Evolutionary conservation across 2,888 invertebrate genomes (phyloP), one percentile per base, ranked within the genome.

Genomic region (Meliscaeva auricollis): DNA sequence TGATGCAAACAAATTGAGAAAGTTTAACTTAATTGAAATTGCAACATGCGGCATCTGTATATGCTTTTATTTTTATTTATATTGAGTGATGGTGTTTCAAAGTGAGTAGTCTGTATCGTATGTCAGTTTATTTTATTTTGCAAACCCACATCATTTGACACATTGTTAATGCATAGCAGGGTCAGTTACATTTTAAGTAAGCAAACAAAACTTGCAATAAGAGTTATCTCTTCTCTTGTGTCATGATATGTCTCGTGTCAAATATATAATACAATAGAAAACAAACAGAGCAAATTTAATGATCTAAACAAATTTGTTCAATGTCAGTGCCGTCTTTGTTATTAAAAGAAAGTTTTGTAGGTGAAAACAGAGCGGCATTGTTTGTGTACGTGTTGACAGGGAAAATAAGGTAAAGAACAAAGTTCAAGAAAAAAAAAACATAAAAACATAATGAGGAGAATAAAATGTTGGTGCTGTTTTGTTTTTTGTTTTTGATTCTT

Each of bases 21-120:
- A 81, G 75, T 81, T n/a, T 50, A 32, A 75, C n/a, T 70, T 54
- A 70, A 76, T 81, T 62, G 48, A 81, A 70, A 81, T 70, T 75
- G 48, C 54, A 75, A 56, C 26, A 7, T n/a, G 35, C 38, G 35
- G 38, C 15, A 60, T 50, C 30, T 17, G 46, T 56, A n/a, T 32
- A n/a, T 32, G 20, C 8, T 60, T 38, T 38, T 56, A 22, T 41
- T 38, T 15, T 52, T n/a, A 7, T 26, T n/a, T 2, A 11, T 20
- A 22, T 32, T 32, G 11, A 6, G 17, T 58, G 35, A 58, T n/a
- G 58, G n/a, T n/a, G n/a, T n/a, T n/a, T n/a, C 6, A 56, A 54
- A 35, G 15, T 2, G 44, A 44, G 26, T 26, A 9, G 35, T 38
- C 7, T 38, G 20, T 56, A n/a, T 38, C 20, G 48, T 66, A 50